A percentile compares a stretch with the other conserved stretches of the same genome.
These are phyloP conservation scores for Eubasilissa splendida DNA, from an alignment of 2,888 invertebrate species.

Conservation along the genomic window DNA sequence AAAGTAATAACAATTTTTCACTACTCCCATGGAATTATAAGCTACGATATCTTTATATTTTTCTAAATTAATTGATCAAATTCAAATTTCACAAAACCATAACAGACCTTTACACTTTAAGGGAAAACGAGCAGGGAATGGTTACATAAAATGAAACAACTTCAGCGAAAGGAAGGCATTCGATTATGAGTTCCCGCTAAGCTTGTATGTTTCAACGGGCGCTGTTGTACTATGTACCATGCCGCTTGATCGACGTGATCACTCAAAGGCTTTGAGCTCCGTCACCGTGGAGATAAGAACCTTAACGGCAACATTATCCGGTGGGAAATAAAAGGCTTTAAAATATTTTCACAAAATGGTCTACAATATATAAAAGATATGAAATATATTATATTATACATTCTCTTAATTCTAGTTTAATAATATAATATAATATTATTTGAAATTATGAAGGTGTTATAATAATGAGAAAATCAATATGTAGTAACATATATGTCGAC, in stretches of 20 bases:
- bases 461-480: too few species aligned
- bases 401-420: too few species aligned
- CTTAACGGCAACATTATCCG: neutral
- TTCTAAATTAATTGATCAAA: neutral
- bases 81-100: neutral
- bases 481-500: too few species aligned
- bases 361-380: too few species aligned
- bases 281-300: constrained; percentile 24
- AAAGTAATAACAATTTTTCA: too few species aligned
- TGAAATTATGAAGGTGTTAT: too few species aligned
- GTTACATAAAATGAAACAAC: neutral
- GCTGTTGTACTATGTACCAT: neutral
- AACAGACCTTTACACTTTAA: constrained; percentile 2
- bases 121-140: neutral
- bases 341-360: too few species aligned
- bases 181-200: neutral
- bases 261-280: neutral
- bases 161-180: neutral
- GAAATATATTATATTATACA: too few species aligned
- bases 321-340: too few species aligned
- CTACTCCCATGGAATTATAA: too few species aligned
- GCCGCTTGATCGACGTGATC: neutral
- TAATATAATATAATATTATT: too few species aligned
- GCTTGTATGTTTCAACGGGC: neutral
- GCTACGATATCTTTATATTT: too few species aligned